Base-by-base conservation (phyloP, 2,888 invertebrate genomes). In the Choristoneura rosaceana region DNA sequence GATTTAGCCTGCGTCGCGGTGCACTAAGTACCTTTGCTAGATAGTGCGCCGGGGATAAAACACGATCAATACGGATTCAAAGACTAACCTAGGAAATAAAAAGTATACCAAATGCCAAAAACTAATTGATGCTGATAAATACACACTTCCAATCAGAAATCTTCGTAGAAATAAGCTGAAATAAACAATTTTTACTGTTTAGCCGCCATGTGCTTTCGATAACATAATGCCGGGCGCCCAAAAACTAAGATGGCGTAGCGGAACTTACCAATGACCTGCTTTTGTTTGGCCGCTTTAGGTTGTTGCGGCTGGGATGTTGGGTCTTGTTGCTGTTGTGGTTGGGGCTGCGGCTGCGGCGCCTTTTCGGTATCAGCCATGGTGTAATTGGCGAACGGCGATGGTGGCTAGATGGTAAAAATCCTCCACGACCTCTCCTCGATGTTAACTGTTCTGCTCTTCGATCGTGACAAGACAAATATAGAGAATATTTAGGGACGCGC, bases 311-410 rank as follows among this genome's bases (percentile, higher is more conserved):
- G 94, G 92, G 95, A 84, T 95, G 95, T 95, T 94, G 96, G 96
- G 93, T 96, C 87, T 83, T 87, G 90, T 95, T 96, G 95, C 95
- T 96, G 96, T 94, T 96, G 89, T 84, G 89, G 94, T 86, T 94
- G 93, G 84, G 92, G 94, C 91, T 95, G 95, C 95, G 96, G 92
- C 95, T 96, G 94, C 95, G 96, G 96, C 95, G 96, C 96, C 95
- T 97, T 96, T 95, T 97, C 98, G 96, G 98, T 97, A 97, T 98
- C 98, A 97, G 98, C 98, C 98, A 98, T 98, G 97, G 96, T 96
- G 96, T 96, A 96, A 95, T 96, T 96, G 95, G 95, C 95, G 95
- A 95, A 95, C 95, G 96, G 95, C 96, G 96, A 95, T 96, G 96
- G 95, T 95, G 95, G 94, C 92, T 93, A 94, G 95, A 94, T 95